Evolutionary conservation across 2,888 invertebrate species (phyloP).

Genomic region (Epistrophe grossulariae): DNA sequence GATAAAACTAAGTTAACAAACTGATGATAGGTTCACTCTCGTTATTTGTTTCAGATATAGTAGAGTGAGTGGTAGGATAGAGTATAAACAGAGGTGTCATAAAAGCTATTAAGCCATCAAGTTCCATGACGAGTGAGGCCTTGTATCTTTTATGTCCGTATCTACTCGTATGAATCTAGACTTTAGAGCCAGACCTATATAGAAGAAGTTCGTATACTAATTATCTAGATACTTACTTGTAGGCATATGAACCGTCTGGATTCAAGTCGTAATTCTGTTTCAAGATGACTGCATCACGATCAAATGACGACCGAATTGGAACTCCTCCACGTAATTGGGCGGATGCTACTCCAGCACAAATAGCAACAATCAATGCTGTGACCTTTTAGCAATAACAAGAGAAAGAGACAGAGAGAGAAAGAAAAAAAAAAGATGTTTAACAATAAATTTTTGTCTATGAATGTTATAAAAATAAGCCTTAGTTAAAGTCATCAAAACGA

Average conservation of each 20-base stretch:
- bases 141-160: background rate
- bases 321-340: slow-evolving; percentile 82
- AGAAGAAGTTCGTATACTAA: background rate
- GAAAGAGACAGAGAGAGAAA: too few relatives aligned
- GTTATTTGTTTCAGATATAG: background rate
- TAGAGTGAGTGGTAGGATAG: slow-evolving; percentile 32
- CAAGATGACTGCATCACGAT: slow-evolving; percentile 84
- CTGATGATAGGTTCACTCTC: slow-evolving; percentile 10
- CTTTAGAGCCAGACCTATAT: background rate
- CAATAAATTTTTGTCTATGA: slow-evolving; percentile 13
- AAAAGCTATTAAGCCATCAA: slow-evolving; percentile 49
- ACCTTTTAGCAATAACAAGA: slow-evolving; percentile 80
- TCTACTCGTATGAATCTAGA: background rate
- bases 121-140: slow-evolving; percentile 16
- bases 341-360: slow-evolving; percentile 79
- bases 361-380: slow-evolving; percentile 80
- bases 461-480: background rate
- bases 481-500: background rate
- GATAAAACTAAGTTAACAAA: slow-evolving; percentile 17
- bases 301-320: slow-evolving; percentile 80
- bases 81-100: slow-evolving; percentile 36
- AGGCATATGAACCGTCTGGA: slow-evolving; percentile 85
- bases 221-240: slow-evolving; percentile 82
- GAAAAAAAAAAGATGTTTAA: slow-evolving; percentile 3
- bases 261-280: slow-evolving; percentile 84